Evolutionary conservation across 2,888 invertebrate species (phyloP), one percentile per base, ranked within the genome.

Genomic region (Eretmocerus hayati): DNA sequence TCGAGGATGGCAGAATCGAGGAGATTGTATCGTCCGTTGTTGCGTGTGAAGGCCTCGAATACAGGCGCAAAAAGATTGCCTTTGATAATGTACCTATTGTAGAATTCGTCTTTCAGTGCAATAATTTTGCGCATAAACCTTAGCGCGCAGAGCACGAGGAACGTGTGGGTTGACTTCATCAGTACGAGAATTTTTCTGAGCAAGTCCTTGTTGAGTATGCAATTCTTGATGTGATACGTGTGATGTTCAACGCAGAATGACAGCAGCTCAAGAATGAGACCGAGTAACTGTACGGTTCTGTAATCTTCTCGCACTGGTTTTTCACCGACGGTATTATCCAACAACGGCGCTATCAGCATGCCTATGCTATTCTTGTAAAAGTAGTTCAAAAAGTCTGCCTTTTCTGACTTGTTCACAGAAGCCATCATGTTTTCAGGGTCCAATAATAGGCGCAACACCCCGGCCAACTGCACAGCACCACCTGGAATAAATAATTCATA

Each of bases 221-320:
- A 96, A 72, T 94, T 94, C 73, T 96, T 95, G 74, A 97, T 95
- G 77, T 97, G 93, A 78, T 93, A 95, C 50, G 92, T 90, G 77
- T 99, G 99, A 77, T 99, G 97, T 72, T 99, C 97, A 41, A 99
- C 94, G 75, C 97, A 99, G 76, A 97, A 99, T 33, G 95, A 89
- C 57, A 99, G 77, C 61, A 99, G 79, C 72, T 99, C 97, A 62
- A 99, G 75, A 56, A 99, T 93, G 59, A 97, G 80, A 47, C 94
- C 92, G 57, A 96, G 77, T 56, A 97, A 79, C 76, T 97, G 96
- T 59, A 96, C 96, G 46, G 93, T 94, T 74, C 91, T 87, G 72
- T 95, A 95, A 74, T 97, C 96, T 74, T 97, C 97, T 69, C 85
- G 87, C 55, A 85, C 83, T 5, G 92, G 92, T 64, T 85, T 86